Base-by-base conservation (phyloP, 2,888 invertebrate genomes). In the Mamestra brassicae region DNA sequence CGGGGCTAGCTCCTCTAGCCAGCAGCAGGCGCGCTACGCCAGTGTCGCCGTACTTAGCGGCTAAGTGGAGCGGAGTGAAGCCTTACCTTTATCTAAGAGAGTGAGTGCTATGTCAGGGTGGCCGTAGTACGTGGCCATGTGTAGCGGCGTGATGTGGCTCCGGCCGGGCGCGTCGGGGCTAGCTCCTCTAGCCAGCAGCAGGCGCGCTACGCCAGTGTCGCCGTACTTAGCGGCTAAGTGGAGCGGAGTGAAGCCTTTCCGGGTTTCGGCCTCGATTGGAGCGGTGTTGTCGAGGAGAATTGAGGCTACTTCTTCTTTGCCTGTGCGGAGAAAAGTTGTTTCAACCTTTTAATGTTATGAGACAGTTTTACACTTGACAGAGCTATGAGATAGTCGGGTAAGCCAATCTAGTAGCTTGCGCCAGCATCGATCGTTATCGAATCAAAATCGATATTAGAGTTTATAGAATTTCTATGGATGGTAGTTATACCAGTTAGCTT, bases 191-290 rank as follows among this genome's bases (percentile, higher is more conserved):
- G 99, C 98, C 71, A 99, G 96, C 71, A 99, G 96, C 76, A 99
- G 97, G 79, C 98, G 97, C 0, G 99, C 99, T 2, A 99, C 98
- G 82, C 98, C 98, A 76, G 98, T 97, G 92, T 99, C 98, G n/a
- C 99, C 99, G 93, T 99, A 99, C 93, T 99, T 99, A 61, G 99
- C 98, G 5, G 99, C 99, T 74, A 99, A 97, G 96, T 99, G 99
- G 10, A 99, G 97, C 1, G 99, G 99, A 0, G 99, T 99, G 96
- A 99, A 99, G 13, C 99, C 99, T 96, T 98, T 98, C 89, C 99
- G 99, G 8, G 99, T 99, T n/a, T 99, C 98, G 2, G 99, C 98
- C 84, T 98, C 98, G 71, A 99, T 97, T 62, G 98, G 98, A 1
- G 99, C 99, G 83, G 98, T 98, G 94, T 99, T 98, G 89, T 99